phyloP scores from a whole-genome alignment of 2,113 vertebrate species.

The Alectura lathami region DNA sequence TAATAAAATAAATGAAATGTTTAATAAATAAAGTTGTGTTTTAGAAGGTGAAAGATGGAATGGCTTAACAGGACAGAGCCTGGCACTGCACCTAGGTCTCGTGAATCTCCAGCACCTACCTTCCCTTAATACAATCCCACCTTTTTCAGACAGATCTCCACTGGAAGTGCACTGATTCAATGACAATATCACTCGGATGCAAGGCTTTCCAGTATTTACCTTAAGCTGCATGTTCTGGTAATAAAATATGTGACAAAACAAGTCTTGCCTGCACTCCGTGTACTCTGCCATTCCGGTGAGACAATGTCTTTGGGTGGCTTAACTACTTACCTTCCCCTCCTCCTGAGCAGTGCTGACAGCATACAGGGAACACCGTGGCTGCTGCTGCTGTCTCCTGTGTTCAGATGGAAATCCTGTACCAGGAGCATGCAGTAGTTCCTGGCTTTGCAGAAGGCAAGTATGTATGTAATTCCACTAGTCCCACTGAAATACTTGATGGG shows the following conservation, averaged over 20 bases:
- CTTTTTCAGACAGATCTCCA: background rate
- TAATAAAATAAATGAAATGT: background rate
- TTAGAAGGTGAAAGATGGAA: background rate
- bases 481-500: background rate
- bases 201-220: background rate
- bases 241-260: background rate
- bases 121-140: background rate
- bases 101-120: fast-evolving
- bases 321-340: background rate
- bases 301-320: background rate
- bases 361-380: background rate
- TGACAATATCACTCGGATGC: background rate
- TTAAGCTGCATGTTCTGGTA: fast-evolving
- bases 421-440: background rate
- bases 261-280: background rate
- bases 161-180: background rate
- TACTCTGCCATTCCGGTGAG: background rate
- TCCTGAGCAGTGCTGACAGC: background rate
- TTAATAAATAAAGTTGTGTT: background rate
- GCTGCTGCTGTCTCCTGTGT: background rate
- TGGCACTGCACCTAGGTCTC: background rate
- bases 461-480: background rate
- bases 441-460: background rate
- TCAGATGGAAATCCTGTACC: background rate
- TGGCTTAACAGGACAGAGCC: background rate